Evolutionary conservation across 2,888 invertebrate species (phyloP), one percentile per base, ranked within the genome.

Genomic region (Hemaris fuciformis): DNA sequence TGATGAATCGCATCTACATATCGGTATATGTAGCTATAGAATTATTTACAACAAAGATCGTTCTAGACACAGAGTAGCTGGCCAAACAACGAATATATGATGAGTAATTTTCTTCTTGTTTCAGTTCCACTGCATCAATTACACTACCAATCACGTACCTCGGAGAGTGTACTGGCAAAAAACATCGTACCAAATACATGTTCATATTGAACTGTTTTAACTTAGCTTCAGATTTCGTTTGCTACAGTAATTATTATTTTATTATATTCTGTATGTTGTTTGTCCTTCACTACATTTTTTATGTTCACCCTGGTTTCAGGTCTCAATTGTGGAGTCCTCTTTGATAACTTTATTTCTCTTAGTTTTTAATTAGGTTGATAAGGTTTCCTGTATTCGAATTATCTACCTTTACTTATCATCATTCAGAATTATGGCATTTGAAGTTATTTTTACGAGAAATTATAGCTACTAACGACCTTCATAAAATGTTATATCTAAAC

Each of bases 151-250:
- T 61, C 7, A 43, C 61, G 7, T 61, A 61, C 10, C 31, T 61
- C 25, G 61, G 61, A 15, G 61, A 61, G 31, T 61, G 61, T 20
- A 61, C 61, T 1, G 43, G 61, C 2, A 27, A 20, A 4, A 57
- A 56, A 27, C 25, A 57, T 34, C 53, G 61, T 20, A 61, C 61
- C 4, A 56, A 18, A 22, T 61, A 61, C 22, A 13, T 61, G 31
- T 61, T 61, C 15, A 61, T 61, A 22, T 31, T 61, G 42, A 57
- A 57, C 43, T 61, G 61, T 20, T 61, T 61, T 20, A 61, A 61
- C 42, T 15, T 61, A 8, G 56, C 41, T 23, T 61, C 61, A 3
- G 61, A 61, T 22, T 56, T 61, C 42, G 22, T 61, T 43, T 61
- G 61, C 22, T 61, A 61, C 22, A 42, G 61, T 61, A 43, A 61